A percentile compares a stretch with the other conserved stretches of the same genome.
phyloP scores from a whole-genome alignment of 2,888 invertebrate species.

The Maniola hyperantus region DNA sequence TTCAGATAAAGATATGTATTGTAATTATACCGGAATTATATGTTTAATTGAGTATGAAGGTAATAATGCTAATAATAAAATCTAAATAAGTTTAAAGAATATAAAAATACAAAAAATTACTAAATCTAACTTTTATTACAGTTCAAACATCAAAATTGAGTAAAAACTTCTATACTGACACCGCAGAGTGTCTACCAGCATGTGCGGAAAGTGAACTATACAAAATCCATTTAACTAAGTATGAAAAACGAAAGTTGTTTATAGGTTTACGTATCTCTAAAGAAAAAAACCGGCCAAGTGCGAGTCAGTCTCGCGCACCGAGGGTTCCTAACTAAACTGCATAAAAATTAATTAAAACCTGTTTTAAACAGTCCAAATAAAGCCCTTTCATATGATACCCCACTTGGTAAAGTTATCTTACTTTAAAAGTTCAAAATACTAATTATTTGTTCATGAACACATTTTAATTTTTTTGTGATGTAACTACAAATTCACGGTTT shows the following conservation, averaged over 20 bases:
- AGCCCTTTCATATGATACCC: too few relatives aligned
- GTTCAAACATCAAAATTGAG: slow-evolving; percentile 70
- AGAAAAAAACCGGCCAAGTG: too few relatives aligned
- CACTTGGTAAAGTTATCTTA: too few relatives aligned
- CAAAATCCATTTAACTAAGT: slow-evolving; percentile 54
- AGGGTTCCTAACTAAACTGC: too few relatives aligned
- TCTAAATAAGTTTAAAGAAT: background rate
- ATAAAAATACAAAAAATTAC: background rate
- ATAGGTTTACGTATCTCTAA: too few relatives aligned
- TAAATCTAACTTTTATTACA: slow-evolving; percentile 36
- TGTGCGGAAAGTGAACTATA: slow-evolving; percentile 81
- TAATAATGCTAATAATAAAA: slow-evolving; percentile 34
- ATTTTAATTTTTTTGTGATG: too few relatives aligned
- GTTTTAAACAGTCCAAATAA: too few relatives aligned
- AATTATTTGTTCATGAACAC: too few relatives aligned
- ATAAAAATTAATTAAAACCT: too few relatives aligned
- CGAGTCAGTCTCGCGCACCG: too few relatives aligned
- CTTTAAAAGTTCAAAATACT: too few relatives aligned
- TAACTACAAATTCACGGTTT: too few relatives aligned
- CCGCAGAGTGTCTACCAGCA: slow-evolving; percentile 77
- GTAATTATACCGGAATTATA: slow-evolving; percentile 80
- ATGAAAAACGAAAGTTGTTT: slow-evolving; percentile 22
- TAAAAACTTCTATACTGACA: slow-evolving; percentile 59
- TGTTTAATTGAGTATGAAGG: slow-evolving; percentile 70
- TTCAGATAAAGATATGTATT: slow-evolving; percentile 73